Evolutionary conservation across 2,113 vertebrate genomes (phyloP), one percentile per base, ranked within the genome.

Genomic region (Uria lomvia): DNA sequence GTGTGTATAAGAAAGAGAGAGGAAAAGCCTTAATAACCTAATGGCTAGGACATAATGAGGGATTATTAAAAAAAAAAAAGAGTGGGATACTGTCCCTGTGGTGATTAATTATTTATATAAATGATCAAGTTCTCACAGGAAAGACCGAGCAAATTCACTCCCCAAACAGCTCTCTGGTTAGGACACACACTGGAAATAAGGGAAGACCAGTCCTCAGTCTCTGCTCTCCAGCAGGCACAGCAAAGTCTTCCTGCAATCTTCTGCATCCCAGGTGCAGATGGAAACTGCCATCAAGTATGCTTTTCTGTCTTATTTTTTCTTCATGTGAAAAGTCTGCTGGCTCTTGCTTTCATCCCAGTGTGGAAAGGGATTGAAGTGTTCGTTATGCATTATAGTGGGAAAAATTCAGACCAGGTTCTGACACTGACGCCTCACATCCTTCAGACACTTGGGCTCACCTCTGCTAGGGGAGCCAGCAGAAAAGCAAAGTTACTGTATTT

Each of bases 51-150:
- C n/a, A 86, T 47, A 77, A 71, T 63, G 34, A 53, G 30, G 17
- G 42, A 86, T 76, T 92, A 83, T 53, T 74, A 4, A 27, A 55
- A 71, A 58, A 36, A 56, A 24, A 63, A 38, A 38, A 38, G 38
- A 60, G 21, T 42, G 9, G 9, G 34, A 53, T 80, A 16, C 9
- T 80, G n/a, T 88, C 71, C 53, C 62, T 62, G 2, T 86, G 45
- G 42, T 74, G 59, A 58, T 87, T 13, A 92, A 91, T 95, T 86
- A 87, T 92, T 92, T 87, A 94, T 63, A 71, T 12, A 87, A 84
- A 77, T 81, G 5, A 86, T 78, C 65, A 74, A n/a, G n/a, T 71
- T 94, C 73, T 95, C 42, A 18, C 18, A 67, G 23, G 38, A 84
- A 71, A 17, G 17, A 50, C 34, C 34, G 22, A 26, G 50, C 67